phyloP scores from a whole-genome alignment of 2,797 vertebrate genomes.

The Sternarchorhynchus goeldii region DNA sequence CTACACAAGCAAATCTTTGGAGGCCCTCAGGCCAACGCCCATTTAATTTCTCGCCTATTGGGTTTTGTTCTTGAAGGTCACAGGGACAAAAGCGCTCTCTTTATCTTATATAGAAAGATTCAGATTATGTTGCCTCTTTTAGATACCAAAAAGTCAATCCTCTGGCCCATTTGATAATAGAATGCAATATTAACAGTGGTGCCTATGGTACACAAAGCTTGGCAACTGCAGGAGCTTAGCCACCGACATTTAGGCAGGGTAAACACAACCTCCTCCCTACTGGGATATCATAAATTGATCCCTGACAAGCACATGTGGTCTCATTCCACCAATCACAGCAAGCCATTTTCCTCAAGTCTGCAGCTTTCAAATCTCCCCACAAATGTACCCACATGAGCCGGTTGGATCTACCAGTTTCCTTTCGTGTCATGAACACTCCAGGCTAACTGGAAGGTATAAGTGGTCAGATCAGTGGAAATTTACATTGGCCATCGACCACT shows the following conservation, averaged over 20 bases:
- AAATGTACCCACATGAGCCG: conserved; percentile 33
- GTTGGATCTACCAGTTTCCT: conserved; percentile 18
- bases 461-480: conserved; percentile 14
- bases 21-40: conserved; percentile 5
- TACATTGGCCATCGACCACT: conserved; percentile 16
- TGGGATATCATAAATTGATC: conserved; percentile 64
- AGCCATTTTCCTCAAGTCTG: conserved; percentile 36
- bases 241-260: conserved; percentile 55
- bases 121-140: conserved; percentile 32
- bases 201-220: conserved; percentile 24
- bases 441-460: conserved; percentile 7
- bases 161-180: background rate
- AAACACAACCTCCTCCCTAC: conserved; percentile 65
- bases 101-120: conserved; percentile 45
- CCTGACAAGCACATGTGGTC: conserved; percentile 57
- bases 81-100: conserved; percentile 48
- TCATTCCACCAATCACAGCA: conserved; percentile 55
- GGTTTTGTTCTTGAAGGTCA: conserved; percentile 52
- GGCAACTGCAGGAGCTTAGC: conserved; percentile 60
- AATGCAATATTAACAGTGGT: background rate
- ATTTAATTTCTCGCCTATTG: conserved; percentile 43
- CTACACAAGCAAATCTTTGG: conserved; percentile 12
- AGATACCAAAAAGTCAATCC: background rate
- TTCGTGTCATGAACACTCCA: conserved; percentile 1
- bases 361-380: conserved; percentile 44